phyloP scores from a whole-genome alignment of 2,113 vertebrate genomes.

The Phyllopteryx taeniolatus region DNA sequence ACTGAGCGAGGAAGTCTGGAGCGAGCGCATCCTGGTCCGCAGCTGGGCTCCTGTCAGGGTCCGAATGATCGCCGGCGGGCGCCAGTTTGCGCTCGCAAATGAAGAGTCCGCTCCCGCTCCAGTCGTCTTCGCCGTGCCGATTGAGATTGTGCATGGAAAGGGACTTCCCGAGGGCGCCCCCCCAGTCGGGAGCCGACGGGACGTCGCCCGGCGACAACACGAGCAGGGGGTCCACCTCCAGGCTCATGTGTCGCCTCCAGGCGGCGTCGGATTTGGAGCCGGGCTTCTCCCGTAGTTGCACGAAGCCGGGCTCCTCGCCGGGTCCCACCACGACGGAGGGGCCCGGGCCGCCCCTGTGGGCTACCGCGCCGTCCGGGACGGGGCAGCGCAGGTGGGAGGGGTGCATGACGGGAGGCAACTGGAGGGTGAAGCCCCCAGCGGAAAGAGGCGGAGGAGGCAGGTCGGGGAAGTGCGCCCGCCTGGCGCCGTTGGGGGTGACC shows the following conservation, averaged over 20 bases:
- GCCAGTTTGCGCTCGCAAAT: constrained; percentile 83
- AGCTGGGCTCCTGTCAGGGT: constrained; percentile 69
- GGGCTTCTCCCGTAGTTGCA: constrained; percentile 74
- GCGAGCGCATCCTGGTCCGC: constrained; percentile 77
- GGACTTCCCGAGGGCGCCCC: constrained; percentile 82
- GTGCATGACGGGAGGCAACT: constrained; percentile 82
- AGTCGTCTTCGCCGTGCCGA: constrained; percentile 77
- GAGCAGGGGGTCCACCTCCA: constrained; percentile 83
- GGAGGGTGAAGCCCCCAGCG: constrained; percentile 81
- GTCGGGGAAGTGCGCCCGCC: constrained; percentile 83
- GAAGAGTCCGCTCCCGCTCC: constrained; percentile 87
- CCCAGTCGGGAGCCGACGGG: constrained; percentile 51
- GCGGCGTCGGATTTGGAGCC: constrained; percentile 77
- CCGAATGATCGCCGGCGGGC: constrained; percentile 68
- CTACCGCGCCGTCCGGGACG: constrained; percentile 58
- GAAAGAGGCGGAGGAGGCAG: constrained; percentile 76
- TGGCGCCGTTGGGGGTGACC: constrained; percentile 72
- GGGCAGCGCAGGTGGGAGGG: constrained; percentile 76
- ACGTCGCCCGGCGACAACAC: constrained; percentile 78
- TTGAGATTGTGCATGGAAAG: constrained; percentile 90
- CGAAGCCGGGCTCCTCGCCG: constrained; percentile 21
- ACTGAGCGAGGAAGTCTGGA: constrained; percentile 81
- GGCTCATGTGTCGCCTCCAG: constrained; percentile 87
- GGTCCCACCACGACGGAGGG: constrained; percentile 60
- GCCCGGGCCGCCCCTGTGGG: constrained; percentile 75